Base-by-base conservation (phyloP, 92 coral and sea anemone species). In the Meandrina meandrites region DNA sequence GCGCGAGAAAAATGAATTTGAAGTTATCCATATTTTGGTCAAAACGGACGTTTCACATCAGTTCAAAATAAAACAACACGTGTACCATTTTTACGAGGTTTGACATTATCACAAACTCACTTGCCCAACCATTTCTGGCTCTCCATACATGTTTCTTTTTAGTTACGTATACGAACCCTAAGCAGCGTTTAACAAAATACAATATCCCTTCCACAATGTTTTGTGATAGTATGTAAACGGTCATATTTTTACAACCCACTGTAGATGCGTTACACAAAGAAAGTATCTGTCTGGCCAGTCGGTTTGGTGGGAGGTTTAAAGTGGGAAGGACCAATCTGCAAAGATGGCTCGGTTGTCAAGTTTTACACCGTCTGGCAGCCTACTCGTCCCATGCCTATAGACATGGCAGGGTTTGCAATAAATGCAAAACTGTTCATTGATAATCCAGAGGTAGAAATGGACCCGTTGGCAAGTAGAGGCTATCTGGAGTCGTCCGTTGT, bases 391-490 rank as follows among this genome's bases (percentile, higher is more conserved):
- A 90, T 97, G 62, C 99, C 99, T 31, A n/a, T 97, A 18, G 99
- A 97, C 79, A 97, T 97, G 99, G 98, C 99, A 19, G 99, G 97
- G 18, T 97, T 97, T 86, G 99, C 99, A 28, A 91, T 97, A 30
- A 97, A 95, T 81, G 93, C 90, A 14, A 86, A 92, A 75, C 84
- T 97, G 40, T 22, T 97, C 17, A 76, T 92, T 17, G 94, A 95
- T 71, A 95, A 92, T 75, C 98, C 98, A 34, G 93, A 89, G 16
- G 99, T 86, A 5, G 89, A 89, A 19, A 92, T 97, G 93, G 97
- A 97, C 69, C 89, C 92, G 0, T 76, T 85, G 60, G 98, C 99
- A 0, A 84, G 84, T 34, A 80, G 94, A 88, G 99, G 99, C 12
- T 96, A 92, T 74, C 79, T 97, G 62, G 99, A 97, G 90, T 97